Percentiles rank a stretch among this genome's conserved stretches.
Evolutionary conservation across 1,140 invertebrate genomes (phyloP).

Genomic region (Heliothis subflexa): DNA sequence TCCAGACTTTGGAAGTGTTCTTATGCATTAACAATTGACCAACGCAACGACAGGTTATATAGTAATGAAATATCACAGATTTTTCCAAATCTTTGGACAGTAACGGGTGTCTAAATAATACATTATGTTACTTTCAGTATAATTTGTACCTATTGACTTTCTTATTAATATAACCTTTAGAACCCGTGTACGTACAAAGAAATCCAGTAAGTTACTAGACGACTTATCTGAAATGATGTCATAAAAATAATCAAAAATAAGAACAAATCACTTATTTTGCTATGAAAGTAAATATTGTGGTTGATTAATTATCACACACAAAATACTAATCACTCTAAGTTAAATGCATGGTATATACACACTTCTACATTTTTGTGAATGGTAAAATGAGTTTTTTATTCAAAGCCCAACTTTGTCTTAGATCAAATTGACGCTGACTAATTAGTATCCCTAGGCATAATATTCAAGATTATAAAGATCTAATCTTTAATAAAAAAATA

Average conservation of each 20-base stretch:
- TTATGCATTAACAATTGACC: slow-evolving; percentile 86
- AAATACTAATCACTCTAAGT: slow-evolving; percentile 78
- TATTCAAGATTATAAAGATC: slow-evolving; percentile 79
- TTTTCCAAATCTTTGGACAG: slow-evolving; percentile 86
- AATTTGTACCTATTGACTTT: slow-evolving; percentile 79
- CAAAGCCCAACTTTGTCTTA: slow-evolving; percentile 70
- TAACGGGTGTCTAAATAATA: slow-evolving; percentile 78
- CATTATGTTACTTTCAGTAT: slow-evolving; percentile 63
- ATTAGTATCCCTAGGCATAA: slow-evolving; percentile 75
- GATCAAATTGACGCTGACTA: slow-evolving; percentile 71
- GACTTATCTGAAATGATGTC: slow-evolving; percentile 77
- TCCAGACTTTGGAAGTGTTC: slow-evolving; percentile 76
- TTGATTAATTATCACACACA: slow-evolving; percentile 75
- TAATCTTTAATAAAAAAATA: slow-evolving; percentile 82
- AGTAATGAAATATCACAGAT: slow-evolving; percentile 87
- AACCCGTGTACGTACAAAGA: slow-evolving; percentile 84
- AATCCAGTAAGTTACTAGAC: slow-evolving; percentile 76
- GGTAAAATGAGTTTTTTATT: slow-evolving; percentile 70
- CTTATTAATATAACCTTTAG: slow-evolving; percentile 73
- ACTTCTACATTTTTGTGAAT: slow-evolving; percentile 71
- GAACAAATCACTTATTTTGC: slow-evolving; percentile 78
- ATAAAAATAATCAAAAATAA: slow-evolving; percentile 78
- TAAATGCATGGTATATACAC: slow-evolving; percentile 85
- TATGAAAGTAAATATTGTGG: slow-evolving; percentile 78
- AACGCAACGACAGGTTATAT: slow-evolving; percentile 85